Evolutionary conservation across 2,797 vertebrate species (phyloP), one percentile per base, ranked within the genome.

Genomic region (Echeneis naucrates): DNA sequence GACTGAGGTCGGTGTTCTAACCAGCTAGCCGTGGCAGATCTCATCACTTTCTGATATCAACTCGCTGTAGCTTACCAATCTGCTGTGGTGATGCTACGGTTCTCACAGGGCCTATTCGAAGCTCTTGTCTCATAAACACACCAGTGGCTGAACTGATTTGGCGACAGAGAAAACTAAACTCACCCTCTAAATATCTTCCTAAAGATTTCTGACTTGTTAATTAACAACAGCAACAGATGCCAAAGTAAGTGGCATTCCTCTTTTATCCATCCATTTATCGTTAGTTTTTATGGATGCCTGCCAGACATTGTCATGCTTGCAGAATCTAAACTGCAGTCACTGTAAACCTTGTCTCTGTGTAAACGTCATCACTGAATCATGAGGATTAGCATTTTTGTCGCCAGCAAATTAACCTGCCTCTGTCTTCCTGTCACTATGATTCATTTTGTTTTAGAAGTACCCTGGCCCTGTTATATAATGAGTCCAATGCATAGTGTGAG

Each of bases 381-480:
- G 5, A n/a, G n/a, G n/a, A n/a, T 33, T 4, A 3, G 32, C 1
- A 0, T 53, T 57, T 23, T 24, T 21, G 19, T 56, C 27, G 23
- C 8, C 33, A 35, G 8, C 23, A 45, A 9, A 23, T 44, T 35
- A 26, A n/a, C 55, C n/a, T 32, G 33, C 23, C 40, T 66, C 33
- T 44, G 14, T 19, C 51, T 35, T 50, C 37, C 44, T 37, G 12
- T 40, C 27, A 42, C 26, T 23, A n/a, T 67, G 61, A 67, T 37
- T 71, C 52, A 2, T 42, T 60, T 11, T 42, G 57, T 54, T 37
- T 19, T 21, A 61, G 13, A 60, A 58, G 67, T 42, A 59, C 48
- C 72, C 21, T 7, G 37, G 51, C 62, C 56, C 71, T 66, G 27
- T 37, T 59, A 14, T 14, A 37, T 42, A 30, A 64, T 33, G 14